Evolutionary conservation across 2,797 vertebrate genomes (phyloP), one percentile per base, ranked within the genome.

Genomic region (Sebastes flavidus): DNA sequence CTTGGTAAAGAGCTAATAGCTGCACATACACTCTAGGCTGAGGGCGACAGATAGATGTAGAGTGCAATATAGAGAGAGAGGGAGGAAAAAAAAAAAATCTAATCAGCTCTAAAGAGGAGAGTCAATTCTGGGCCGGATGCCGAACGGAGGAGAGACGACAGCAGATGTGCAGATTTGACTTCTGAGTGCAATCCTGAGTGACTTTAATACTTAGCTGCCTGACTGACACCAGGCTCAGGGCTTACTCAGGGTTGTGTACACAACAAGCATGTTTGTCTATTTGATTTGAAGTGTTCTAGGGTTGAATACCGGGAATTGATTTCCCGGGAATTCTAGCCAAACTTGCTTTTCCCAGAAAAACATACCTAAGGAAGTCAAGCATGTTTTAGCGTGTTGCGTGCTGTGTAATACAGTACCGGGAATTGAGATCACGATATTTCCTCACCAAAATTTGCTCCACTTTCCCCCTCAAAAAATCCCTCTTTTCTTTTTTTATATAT

Each of bases 151-250:
- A 74, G 74, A 85, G 65, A 81, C 18, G 32, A 65, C 52, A 86
- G 83, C 86, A 89, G 84, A 89, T 90, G 88, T 86, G 83, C 68
- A 80, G 81, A 88, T 90, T 78, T 92, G 77, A 91, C 69, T 78
- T 86, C 38, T 55, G 80, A 83, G 63, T 79, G 77, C 68, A 84
- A 88, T 86, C 80, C 38, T 58, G 81, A 80, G 75, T 60, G 61
- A 82, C 79, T 83, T 78, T 72, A 83, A 78, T 77, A 22, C 52
- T 69, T 4, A 4, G 56, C 75, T 60, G 72, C 16, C 46, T 74
- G 70, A 56, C 59, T 73, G 78, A 84, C 69, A 75, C 16, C 70
- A 56, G 61, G 66, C 68, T 65, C 30, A 54, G 25, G 46, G 29
- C 62, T 30, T 14, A 25, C 62, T 72, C 25, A n/a, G 5, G 36